Evolutionary conservation across 2,888 invertebrate genomes (phyloP).

Genomic region (Cryptocephalus moraei): DNA sequence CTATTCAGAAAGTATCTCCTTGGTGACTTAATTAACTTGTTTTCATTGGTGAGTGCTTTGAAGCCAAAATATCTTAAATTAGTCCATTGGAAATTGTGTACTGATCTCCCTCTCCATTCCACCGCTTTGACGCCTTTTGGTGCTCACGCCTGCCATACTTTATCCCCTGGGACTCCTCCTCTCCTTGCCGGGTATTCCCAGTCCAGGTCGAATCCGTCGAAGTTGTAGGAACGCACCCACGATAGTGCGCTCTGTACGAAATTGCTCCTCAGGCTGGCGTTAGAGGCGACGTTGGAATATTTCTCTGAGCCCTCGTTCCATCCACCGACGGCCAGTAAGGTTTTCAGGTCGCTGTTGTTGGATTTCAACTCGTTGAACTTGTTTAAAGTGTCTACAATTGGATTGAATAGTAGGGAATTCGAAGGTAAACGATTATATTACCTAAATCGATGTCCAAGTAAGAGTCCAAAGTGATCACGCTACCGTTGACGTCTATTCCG

Average conservation of each 20-base stretch:
- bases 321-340: constrained; percentile 57
- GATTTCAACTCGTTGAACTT: constrained; percentile 46
- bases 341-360: constrained; percentile 45
- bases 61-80: too few species aligned
- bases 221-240: constrained; percentile 46
- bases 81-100: too few species aligned
- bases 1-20: too few species aligned
- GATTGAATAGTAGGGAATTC: too few species aligned
- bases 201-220: constrained; percentile 63
- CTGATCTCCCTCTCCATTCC: too few species aligned
- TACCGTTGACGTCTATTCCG: constrained; percentile 26
- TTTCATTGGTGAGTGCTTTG: too few species aligned
- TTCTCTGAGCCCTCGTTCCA: constrained; percentile 49
- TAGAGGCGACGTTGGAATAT: constrained; percentile 40
- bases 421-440: constrained; percentile 13
- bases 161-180: constrained; percentile 36
- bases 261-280: constrained; percentile 36
- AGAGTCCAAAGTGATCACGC: constrained; percentile 7
- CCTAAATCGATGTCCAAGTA: constrained; percentile 11
- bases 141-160: constrained; percentile 14
- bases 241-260: constrained; percentile 46
- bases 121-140: too few species aligned
- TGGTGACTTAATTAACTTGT: too few species aligned
- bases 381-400: constrained; percentile 36
- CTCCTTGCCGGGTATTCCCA: constrained; percentile 61